phyloP scores from a whole-genome alignment of 2,888 invertebrate genomes.

The Emmelina monodactyla region DNA sequence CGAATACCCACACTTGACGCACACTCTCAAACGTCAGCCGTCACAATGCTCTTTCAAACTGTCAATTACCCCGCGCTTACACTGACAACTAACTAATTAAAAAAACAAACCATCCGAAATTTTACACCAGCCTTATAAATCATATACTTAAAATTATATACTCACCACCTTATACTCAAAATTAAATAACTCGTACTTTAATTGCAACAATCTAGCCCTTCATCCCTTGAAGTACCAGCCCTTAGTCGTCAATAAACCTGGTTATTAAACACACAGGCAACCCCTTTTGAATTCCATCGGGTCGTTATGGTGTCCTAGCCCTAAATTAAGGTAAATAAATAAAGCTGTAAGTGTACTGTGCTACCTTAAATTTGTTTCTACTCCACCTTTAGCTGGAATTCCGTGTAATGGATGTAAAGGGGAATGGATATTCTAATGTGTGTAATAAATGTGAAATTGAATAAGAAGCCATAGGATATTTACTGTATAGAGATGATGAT shows the following conservation, averaged over 20 bases:
- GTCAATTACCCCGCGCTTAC: not conserved
- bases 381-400: constrained; percentile 22
- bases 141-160: not conserved
- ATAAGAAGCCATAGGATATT: no score
- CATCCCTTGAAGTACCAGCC: not conserved
- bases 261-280: constrained; percentile 18
- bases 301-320: constrained; percentile 34
- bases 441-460: constrained; percentile 12
- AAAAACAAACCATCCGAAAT: not conserved
- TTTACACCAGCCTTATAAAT: not conserved
- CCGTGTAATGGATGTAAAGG: not conserved
- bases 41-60: no score
- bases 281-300: constrained; percentile 30
- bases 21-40: no score
- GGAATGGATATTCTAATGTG: constrained; percentile 20
- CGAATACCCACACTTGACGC: no score
- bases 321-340: constrained; percentile 50
- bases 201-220: constrained; percentile 1
- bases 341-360: constrained; percentile 33
- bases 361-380: constrained; percentile 45
- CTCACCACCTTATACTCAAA: not conserved
- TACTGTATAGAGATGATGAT: constrained; percentile 3
- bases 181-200: not conserved
- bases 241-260: constrained; percentile 11
- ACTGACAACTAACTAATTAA: not conserved